These are phyloP conservation scores for Sebastes hubbsi DNA, from an alignment of 2,797 vertebrate genomes.

Conservation along the genomic window DNA sequence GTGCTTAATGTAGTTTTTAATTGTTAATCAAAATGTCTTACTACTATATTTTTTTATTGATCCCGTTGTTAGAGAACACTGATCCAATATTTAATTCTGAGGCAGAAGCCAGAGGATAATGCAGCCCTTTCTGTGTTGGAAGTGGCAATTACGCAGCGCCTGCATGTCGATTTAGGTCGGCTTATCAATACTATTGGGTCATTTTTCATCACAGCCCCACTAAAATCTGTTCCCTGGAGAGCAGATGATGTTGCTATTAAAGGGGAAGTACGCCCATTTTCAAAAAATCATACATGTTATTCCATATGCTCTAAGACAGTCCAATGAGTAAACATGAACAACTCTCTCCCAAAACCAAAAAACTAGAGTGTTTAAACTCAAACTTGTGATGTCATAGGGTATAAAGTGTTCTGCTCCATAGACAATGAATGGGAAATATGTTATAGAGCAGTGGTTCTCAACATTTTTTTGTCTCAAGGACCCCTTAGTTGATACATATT, in stretches of 20 bases:
- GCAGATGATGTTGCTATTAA: constrained; percentile 7
- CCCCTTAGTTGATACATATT: no score
- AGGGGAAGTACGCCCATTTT: not conserved
- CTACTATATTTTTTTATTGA: not conserved
- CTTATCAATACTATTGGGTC: constrained; percentile 45
- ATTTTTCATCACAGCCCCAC: constrained; percentile 31
- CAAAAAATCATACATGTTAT: not conserved
- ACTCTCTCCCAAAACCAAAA: no score
- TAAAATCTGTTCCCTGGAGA: constrained; percentile 44
- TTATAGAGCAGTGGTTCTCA: no score
- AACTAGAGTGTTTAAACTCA: no score
- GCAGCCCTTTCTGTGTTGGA: not conserved
- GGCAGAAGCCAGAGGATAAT: not conserved
- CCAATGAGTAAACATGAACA: not conserved
- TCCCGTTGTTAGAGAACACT: not conserved
- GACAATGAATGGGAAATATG: no score
- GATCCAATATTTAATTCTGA: not conserved
- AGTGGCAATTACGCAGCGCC: constrained; percentile 41
- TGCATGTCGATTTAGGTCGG: constrained; percentile 58
- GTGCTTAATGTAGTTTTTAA: not conserved
- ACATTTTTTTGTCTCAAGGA: no score
- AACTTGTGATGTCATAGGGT: no score
- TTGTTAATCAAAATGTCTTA: constrained; percentile 11
- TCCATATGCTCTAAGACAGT: not conserved
- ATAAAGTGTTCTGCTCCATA: no score